These are phyloP conservation scores for Terebella lapidaria DNA, from an alignment of 2,888 invertebrate species.

Conservation along the genomic window DNA sequence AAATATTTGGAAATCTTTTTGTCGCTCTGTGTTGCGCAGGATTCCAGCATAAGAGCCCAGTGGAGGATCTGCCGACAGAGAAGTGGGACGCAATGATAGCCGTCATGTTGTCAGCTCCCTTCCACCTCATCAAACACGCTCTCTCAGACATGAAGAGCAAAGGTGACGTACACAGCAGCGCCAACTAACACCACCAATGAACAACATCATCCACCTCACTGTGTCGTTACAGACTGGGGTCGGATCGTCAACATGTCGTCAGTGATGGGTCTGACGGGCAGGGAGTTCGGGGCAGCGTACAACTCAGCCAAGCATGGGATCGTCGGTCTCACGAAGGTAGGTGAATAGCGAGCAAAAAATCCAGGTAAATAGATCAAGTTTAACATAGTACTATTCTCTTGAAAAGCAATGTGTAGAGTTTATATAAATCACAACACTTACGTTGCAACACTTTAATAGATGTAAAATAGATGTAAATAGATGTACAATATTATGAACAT, in stretches of 20 bases:
- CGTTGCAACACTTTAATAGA: too few species aligned
- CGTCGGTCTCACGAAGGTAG: constrained; percentile 40
- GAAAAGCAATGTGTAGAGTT: too few species aligned
- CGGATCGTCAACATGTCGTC: constrained; percentile 44
- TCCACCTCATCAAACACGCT: constrained; percentile 32
- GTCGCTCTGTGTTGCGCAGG: constrained; percentile 22
- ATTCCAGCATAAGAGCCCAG: constrained; percentile 29
- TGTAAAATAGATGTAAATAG: too few species aligned
- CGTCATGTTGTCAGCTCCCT: constrained; percentile 37
- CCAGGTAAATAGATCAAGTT: too few species aligned
- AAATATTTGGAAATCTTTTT: too few species aligned
- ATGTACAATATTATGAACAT: too few species aligned
- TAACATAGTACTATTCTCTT: too few species aligned
- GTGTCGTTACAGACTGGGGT: constrained; percentile 30
- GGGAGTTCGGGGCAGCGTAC: constrained; percentile 40
- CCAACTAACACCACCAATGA: too few species aligned
- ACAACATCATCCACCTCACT: neutral
- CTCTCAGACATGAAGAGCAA: constrained; percentile 35
- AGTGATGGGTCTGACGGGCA: constrained; percentile 36
- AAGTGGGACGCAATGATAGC: constrained; percentile 40
- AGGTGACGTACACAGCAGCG: too few species aligned
- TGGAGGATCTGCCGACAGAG: constrained; percentile 38
- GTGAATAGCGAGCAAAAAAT: constrained; percentile 26
- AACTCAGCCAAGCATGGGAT: constrained; percentile 44
- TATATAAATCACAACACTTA: too few species aligned